phyloP scores from a whole-genome alignment of 2,888 invertebrate species.

The Opisthograptis luteolata region DNA sequence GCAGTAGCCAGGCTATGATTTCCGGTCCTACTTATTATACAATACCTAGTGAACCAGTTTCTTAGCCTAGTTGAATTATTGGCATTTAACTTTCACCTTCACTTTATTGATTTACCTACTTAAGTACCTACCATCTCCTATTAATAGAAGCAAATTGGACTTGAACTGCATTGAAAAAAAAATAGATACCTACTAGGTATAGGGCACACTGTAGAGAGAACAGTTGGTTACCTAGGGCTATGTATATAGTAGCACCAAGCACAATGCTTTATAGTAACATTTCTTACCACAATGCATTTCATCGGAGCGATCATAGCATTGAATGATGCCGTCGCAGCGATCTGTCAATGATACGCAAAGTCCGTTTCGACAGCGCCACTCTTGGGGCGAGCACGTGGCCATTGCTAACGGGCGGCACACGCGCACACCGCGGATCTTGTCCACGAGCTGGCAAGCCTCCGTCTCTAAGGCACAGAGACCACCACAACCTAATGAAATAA shows the following conservation, averaged over 20 bases:
- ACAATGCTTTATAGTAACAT: too few species aligned
- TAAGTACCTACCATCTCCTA: too few species aligned
- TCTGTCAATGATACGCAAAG: conserved; percentile 86
- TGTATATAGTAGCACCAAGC: too few species aligned
- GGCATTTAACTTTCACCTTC: conserved; percentile 21
- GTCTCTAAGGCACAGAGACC: conserved; percentile 86
- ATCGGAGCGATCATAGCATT: conserved; percentile 90
- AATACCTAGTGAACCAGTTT: conserved; percentile 19
- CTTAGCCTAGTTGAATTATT: conserved; percentile 14
- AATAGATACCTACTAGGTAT: too few species aligned
- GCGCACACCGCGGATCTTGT: conserved; percentile 78
- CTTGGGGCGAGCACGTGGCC: conserved; percentile 85
- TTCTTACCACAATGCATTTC: conserved; percentile 89
- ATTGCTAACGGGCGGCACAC: conserved; percentile 84
- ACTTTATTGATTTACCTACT: conserved; percentile 17
- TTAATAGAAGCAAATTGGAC: too few species aligned
- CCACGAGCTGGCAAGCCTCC: conserved; percentile 86
- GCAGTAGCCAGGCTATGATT: not conserved
- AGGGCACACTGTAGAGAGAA: too few species aligned
- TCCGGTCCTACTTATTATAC: conserved; percentile 21
- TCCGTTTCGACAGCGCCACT: conserved; percentile 89
- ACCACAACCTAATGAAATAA: conserved; percentile 81
- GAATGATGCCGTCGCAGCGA: conserved; percentile 88
- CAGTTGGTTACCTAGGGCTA: too few species aligned
- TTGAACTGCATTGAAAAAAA: too few species aligned